A percentile compares a stretch with the other conserved stretches of the same genome.
phyloP scores from a whole-genome alignment of 2,113 vertebrate species.

The Fukomys damarensis region DNA sequence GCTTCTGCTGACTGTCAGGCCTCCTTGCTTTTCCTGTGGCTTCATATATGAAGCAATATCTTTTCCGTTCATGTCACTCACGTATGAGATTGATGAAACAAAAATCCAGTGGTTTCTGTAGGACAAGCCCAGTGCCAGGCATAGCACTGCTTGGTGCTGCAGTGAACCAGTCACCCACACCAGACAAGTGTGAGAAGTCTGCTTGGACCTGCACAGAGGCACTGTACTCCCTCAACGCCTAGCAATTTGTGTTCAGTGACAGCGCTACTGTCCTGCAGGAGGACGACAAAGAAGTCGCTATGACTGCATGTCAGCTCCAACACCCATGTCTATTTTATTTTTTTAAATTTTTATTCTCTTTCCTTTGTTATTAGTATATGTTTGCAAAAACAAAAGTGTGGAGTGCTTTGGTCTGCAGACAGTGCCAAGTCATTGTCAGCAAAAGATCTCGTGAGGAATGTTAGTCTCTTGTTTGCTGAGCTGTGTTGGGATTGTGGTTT shows the following conservation, averaged over 20 bases:
- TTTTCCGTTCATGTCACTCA: background rate
- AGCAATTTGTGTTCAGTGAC: rapidly evolving
- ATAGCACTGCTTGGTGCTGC: background rate
- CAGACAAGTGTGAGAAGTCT: too few relatives aligned
- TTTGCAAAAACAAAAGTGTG: too few relatives aligned
- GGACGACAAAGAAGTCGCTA: background rate
- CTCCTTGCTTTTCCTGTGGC: background rate
- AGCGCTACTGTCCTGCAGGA: rapidly evolving
- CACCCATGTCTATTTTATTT: background rate
- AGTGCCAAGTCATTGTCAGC: too few relatives aligned
- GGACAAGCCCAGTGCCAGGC: too few relatives aligned
- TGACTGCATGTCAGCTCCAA: background rate
- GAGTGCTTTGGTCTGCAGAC: too few relatives aligned
- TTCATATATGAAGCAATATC: background rate
- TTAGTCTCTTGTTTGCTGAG: too few relatives aligned
- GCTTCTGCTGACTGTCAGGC: background rate
- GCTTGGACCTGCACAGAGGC: too few relatives aligned
- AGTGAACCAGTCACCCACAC: too few relatives aligned
- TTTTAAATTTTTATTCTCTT: background rate
- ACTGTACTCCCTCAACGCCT: too few relatives aligned
- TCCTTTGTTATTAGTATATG: background rate
- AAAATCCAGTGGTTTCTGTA: background rate
- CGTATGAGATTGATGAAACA: background rate
- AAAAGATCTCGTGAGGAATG: too few relatives aligned
- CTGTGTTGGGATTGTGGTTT: too few relatives aligned